Percentiles rank a stretch among this genome's conserved stretches.
These are phyloP conservation scores for Monodelphis domestica DNA, from an alignment of 2,797 vertebrate species.

Conservation along the genomic window DNA sequence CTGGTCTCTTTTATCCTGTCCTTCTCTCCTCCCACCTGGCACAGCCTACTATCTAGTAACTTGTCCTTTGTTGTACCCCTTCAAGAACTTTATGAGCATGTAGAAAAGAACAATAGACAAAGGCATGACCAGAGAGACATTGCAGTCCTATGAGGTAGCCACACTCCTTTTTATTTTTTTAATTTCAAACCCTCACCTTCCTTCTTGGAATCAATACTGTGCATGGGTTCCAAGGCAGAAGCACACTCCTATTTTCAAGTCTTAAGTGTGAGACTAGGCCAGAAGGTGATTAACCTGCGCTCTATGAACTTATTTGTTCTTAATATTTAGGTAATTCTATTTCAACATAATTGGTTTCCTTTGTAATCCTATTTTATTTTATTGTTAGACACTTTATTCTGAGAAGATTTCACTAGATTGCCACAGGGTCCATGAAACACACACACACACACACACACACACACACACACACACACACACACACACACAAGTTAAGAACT, in stretches of 20 bases:
- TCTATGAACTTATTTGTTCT: neutral
- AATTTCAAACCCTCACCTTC: no score
- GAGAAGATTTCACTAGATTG: neutral
- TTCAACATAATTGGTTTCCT: neutral
- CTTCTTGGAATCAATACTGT: no score
- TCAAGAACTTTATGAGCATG: neutral
- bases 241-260: neutral
- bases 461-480: no score
- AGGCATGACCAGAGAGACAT: neutral
- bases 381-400: neutral
- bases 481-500: no score
- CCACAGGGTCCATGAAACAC: neutral
- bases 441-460: no score
- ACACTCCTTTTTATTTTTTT: neutral
- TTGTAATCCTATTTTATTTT: neutral
- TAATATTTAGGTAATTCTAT: neutral
- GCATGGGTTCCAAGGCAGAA: no score
- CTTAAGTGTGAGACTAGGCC: neutral
- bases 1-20: neutral
- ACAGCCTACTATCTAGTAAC: neutral
- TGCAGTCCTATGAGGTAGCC: neutral
- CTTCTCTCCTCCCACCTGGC: neutral
- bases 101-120: neutral
- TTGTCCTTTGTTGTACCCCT: neutral
- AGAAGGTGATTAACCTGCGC: neutral